Base-by-base conservation (phyloP, 1,140 invertebrate species). In the Lanistes nyassanus region DNA sequence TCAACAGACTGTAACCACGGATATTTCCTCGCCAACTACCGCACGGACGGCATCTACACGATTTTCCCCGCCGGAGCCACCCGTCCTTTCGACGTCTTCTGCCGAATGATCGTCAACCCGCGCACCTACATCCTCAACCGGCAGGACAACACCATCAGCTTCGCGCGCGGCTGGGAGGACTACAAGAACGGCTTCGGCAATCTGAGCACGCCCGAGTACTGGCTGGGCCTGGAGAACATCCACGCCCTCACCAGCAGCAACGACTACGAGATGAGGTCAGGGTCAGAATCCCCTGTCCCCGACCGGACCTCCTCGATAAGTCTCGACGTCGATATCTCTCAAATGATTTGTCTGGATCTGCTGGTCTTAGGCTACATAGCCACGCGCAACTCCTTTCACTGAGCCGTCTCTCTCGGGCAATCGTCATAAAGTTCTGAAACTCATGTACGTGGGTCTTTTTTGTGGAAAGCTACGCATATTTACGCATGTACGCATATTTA, bases 81-180 rank as follows among this genome's bases (percentile, higher is more conserved):
- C 11, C 2, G 9, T 7, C 70, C 70, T n/a, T 72, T 72, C 56
- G 36, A 34, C 9, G 70, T 62, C 19, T 72, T 42, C 56, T 72
- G 70, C 26, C 70, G 56, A 4, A 58, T 72, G 70, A 42, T 60
- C 19, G 56, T 31, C 55, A 58, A 56, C 23, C 70, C 70, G 3
- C 70, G 70, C 70, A 72, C 70, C 56, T 72, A 72, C 70, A 36
- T 72, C 70, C 56, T 72, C 55, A 62, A 72, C 70, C 70, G 70
- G 31, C 16, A 60, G 21, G 6, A 72, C 55, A 72, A 72, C 36
- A 60, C 56, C 9, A 11, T 62, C 36, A 62, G 56, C 56, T 72
- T 72, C 56, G 56, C 31, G 16, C 62, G 74, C 29, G 36, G 0
- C 5, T 75, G 74, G 74, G 19, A 21, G n/a, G 74, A 68, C 65